Conservation (phyloP, 2,113 vertebrate species). For the Xenus cinereus region DNA sequence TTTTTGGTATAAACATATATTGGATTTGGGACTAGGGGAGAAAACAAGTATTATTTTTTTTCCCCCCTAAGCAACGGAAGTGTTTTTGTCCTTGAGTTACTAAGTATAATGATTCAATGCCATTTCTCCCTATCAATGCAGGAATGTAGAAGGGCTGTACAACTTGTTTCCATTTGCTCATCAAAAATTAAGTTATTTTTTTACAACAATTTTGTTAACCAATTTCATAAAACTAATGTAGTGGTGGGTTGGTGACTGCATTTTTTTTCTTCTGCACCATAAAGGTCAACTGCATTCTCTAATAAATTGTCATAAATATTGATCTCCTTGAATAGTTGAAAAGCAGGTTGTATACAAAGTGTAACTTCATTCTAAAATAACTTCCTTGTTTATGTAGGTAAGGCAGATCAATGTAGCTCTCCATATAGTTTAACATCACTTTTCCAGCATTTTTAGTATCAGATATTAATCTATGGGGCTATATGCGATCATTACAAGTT, state of each 20-base stretch:
- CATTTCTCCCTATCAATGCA: background rate
- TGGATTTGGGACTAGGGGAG: background rate
- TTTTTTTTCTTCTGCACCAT: conserved; percentile 23
- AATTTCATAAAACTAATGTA: conserved; percentile 45
- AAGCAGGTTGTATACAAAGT: background rate
- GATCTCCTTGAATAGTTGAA: background rate
- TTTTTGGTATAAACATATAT: background rate
- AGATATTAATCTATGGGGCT: background rate
- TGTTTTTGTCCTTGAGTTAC: background rate
- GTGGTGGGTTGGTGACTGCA: background rate
- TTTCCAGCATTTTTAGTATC: background rate
- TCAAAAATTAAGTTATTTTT: conserved; percentile 69
- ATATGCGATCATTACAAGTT: background rate
- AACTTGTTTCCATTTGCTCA: conserved; percentile 49
- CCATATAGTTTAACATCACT: background rate
- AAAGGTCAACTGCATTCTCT: conserved; percentile 34
- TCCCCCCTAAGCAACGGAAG: background rate
- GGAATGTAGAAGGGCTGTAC: background rate
- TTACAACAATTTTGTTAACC: conserved; percentile 47
- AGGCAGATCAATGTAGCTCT: background rate
- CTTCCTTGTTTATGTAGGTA: background rate
- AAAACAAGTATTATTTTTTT: background rate
- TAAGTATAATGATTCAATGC: background rate
- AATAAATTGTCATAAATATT: conserved; percentile 8
- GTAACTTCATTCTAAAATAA: conserved; percentile 9